phyloP scores from a whole-genome alignment of 2,888 invertebrate genomes.

The Spialia ferax region DNA sequence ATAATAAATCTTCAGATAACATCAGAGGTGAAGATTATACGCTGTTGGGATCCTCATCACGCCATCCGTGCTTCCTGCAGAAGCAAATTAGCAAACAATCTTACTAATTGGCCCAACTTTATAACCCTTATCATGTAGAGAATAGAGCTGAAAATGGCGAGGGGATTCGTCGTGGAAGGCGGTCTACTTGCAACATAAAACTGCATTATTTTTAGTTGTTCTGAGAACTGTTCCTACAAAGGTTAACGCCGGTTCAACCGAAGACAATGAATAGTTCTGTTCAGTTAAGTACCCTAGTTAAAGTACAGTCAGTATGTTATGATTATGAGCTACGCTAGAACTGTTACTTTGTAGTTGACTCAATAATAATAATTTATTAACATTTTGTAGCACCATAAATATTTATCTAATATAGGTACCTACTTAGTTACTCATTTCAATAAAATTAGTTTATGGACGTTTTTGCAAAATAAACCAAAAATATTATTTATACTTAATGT shows the following conservation, averaged over 20 bases:
- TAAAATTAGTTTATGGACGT: not conserved
- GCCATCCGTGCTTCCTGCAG: conserved; percentile 84
- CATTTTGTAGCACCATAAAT: not conserved
- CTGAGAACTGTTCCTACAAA: conserved; percentile 73
- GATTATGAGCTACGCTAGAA: conserved; percentile 47
- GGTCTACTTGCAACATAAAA: conserved; percentile 55
- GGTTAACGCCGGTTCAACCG: conserved; percentile 60
- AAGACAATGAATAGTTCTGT: conserved; percentile 75
- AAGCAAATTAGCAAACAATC: conserved; percentile 80
- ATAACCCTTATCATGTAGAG: conserved; percentile 49
- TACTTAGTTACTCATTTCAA: not conserved
- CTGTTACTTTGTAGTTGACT: conserved; percentile 36
- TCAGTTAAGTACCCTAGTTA: conserved; percentile 68
- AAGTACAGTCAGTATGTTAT: conserved; percentile 59
- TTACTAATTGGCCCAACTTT: conserved; percentile 52
- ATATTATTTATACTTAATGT: no score
- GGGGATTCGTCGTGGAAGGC: conserved; percentile 39
- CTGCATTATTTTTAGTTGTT: conserved; percentile 79
- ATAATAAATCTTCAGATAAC: conserved; percentile 85
- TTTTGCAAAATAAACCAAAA: no score
- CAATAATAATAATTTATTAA: conserved; percentile 32
- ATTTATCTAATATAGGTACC: not conserved
- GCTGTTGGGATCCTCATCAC: conserved; percentile 78
- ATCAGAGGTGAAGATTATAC: conserved; percentile 85
- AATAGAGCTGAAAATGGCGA: conserved; percentile 57